Conservation (phyloP, 2,113 vertebrate genomes). For the Phocoena sinus region DNA sequence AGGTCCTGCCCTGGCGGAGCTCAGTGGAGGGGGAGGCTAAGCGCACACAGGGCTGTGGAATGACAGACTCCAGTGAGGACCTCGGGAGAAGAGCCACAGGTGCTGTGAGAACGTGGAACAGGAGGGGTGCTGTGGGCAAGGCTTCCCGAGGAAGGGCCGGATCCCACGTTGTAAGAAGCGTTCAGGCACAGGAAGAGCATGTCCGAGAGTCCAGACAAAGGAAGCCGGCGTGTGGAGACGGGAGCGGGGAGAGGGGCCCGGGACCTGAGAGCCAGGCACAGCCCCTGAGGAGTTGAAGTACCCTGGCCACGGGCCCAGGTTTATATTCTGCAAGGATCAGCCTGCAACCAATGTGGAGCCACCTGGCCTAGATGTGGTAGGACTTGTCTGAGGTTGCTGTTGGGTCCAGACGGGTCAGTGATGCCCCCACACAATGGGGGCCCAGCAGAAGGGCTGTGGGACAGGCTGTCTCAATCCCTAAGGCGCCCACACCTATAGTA, state of each 20-base stretch:
- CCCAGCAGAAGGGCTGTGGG: neutral
- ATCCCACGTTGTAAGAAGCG: fast-evolving
- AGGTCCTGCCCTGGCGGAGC: neutral
- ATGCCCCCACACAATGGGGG: neutral
- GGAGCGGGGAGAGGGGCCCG: neutral
- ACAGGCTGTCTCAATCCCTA: neutral
- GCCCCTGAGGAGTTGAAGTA: neutral
- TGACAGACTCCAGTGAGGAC: neutral
- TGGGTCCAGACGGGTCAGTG: fast-evolving
- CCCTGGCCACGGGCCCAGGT: neutral
- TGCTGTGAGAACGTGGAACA: neutral
- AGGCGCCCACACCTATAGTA: neutral
- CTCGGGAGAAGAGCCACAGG: neutral
- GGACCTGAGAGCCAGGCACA: neutral
- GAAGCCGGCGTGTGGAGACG: neutral
- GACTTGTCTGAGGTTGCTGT: neutral
- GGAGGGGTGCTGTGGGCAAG: fast-evolving
- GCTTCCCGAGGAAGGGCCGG: neutral
- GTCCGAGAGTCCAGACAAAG: neutral
- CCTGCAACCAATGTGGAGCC: neutral
- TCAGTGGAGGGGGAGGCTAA: neutral
- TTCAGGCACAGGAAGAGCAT: too few species aligned
- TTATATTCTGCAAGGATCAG: neutral
- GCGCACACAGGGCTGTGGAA: fast-evolving
- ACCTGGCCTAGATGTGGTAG: fast-evolving